Evolutionary conservation across 2,888 invertebrate genomes (phyloP), one percentile per base, ranked within the genome.

Genomic region (Leptura quadrifasciata): DNA sequence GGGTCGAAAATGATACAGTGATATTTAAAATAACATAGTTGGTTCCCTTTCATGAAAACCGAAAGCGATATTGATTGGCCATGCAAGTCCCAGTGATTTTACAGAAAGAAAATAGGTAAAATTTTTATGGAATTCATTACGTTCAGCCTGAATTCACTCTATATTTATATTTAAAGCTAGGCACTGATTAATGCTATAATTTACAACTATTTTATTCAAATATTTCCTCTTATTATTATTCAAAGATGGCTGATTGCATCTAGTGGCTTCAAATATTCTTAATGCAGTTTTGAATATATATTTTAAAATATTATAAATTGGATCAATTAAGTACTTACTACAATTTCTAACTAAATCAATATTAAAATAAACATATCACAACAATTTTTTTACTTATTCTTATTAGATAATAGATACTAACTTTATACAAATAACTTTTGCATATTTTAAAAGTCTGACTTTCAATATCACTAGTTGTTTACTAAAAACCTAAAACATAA

Each of bases 401-500:
- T 39, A 15, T 12, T 39, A 39, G 3, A 39, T 39, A 15, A 10
- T 39, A 39, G 3, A 39, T 39, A 35, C 1, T 35, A 12, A 39
- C 9, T 8, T 58, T 21, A 15, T 24, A 24, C 24, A 24, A 60
- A 27, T 27, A 21, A 15, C 15, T 57, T 57, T 21, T 60, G 31
- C 15, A 27, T 31, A n/a, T 60, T 31, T 60, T 31, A 60, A 60
- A 60, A 60, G 60, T 27, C 24, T 60, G 60, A 31, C 60, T 60
- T 60, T 60, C n/a, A 12, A 27, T 60, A 27, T 60, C 60, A 60
- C 60, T 60, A 27, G 12, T 27, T 12, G 20, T 21, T 27, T 60
- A 60, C 0, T 15, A 27, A n/a, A 24, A 60, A 27, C 4, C 4
- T 15, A 60, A 60, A 60, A 24, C 12, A 31, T 31, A 31, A 24